Evolutionary conservation across 1,140 invertebrate species (phyloP).

Genomic region (Marisa cornuarietis): DNA sequence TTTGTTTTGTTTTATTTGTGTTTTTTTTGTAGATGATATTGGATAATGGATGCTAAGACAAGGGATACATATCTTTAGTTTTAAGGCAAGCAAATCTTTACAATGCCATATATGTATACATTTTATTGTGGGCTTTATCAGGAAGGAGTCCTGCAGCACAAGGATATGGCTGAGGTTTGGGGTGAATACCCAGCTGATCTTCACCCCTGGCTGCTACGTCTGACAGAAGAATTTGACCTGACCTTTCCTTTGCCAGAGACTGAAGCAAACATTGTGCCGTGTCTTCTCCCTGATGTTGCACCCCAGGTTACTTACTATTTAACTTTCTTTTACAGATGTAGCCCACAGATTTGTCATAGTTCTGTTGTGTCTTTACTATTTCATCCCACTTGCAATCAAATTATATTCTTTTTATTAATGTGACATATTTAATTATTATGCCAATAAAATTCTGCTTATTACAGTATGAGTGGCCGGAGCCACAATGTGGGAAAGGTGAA

Average conservation of each 20-base stretch:
- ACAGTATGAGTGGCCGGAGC: constrained; percentile 55
- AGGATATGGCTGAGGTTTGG: constrained; percentile 61
- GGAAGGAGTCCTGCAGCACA: constrained; percentile 57
- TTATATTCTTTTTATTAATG: background rate
- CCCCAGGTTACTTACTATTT: constrained; percentile 31
- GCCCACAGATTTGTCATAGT: background rate
- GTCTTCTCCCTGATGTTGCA: constrained; percentile 55
- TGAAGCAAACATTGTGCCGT: constrained; percentile 61
- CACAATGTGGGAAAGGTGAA: constrained; percentile 36
- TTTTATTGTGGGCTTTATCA: constrained; percentile 25
- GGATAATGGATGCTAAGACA: too few relatives aligned
- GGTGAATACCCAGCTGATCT: constrained; percentile 49
- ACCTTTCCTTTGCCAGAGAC: constrained; percentile 59
- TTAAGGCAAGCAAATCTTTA: background rate
- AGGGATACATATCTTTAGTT: too few relatives aligned
- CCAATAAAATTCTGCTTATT: constrained; percentile 19
- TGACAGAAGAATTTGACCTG: constrained; percentile 66
- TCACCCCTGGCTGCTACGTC: constrained; percentile 61
- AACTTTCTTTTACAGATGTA: background rate
- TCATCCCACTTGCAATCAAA: background rate
- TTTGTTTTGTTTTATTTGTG: too few relatives aligned
- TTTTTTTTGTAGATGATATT: too few relatives aligned
- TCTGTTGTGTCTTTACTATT: background rate
- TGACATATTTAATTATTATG: background rate
- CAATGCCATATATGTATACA: background rate